Evolutionary conservation across 2,888 invertebrate genomes (phyloP), one percentile per base, ranked within the genome.

Genomic region (Drosophila recens): DNA sequence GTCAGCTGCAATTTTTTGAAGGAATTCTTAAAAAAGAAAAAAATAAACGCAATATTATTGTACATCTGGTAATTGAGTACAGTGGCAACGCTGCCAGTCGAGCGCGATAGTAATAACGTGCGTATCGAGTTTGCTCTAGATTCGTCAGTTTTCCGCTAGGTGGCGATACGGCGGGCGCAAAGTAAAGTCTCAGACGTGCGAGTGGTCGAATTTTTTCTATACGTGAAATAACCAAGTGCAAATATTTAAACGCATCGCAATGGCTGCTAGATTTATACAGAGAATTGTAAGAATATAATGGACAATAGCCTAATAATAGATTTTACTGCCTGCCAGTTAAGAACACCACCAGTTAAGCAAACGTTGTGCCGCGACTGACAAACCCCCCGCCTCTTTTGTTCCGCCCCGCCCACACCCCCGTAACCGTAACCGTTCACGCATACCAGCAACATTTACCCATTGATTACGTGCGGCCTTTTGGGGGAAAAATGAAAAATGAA

Each of bases 211-310:
- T 80, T 77, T 72, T 87, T 86, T 86, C 78, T 80, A 69, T 68
- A 72, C 80, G 67, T 80, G 67, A 75, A 86, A 82, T 71, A 68
- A 87, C 62, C 82, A 82, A 89, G 84, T 84, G 84, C 79, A 87
- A 81, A 81, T 65, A 72, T 53, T 6, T 46, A 45, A 68, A 75
- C 64, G 57, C 72, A 79, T 67, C 87, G 78, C 67, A 71, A 92
- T 93, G 93, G 93, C 93, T 90, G 91, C 91, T 78, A 91, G 92
- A 90, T 89, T 93, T 46, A 92, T 93, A 81, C 91, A 92, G 72
- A 92, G 90, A 90, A 91, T 93, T 90, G 93, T 93, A 92, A 93
- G 93, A 81, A 85, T 57, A 45, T 48, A 53, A 69, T 49, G 38
- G 49, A 61, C 36, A 53, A 45, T 61, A 71, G 43, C 43, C 40